Conservation (phyloP, 2,888 invertebrate genomes). For the Aelia acuminata region DNA sequence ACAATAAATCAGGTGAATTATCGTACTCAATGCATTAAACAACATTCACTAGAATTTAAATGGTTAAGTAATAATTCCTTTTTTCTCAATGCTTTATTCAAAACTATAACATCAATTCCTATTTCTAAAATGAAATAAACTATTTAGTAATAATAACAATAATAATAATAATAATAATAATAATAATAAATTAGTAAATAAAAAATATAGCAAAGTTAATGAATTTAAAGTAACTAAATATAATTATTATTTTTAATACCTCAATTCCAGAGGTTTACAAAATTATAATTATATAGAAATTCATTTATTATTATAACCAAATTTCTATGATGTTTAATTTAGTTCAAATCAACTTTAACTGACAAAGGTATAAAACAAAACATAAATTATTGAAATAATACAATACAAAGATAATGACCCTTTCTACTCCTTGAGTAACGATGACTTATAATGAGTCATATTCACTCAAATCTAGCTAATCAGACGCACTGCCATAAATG, state of each 20-base stretch:
- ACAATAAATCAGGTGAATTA: conserved; percentile 65
- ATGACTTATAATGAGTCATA: background rate
- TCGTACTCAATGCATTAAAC: background rate
- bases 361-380: background rate
- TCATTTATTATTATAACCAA: background rate
- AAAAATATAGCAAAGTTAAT: background rate
- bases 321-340: background rate
- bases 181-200: too few relatives aligned
- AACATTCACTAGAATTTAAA: background rate
- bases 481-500: background rate
- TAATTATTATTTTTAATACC: background rate
- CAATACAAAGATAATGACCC: background rate
- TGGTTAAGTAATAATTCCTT: background rate
- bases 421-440: background rate
- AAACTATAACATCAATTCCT: too few relatives aligned
- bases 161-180: too few relatives aligned
- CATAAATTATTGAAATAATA: background rate
- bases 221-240: background rate
- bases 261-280: background rate
- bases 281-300: background rate
- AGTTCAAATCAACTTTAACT: background rate
- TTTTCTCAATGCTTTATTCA: background rate
- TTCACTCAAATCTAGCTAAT: background rate
- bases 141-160: too few relatives aligned
- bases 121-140: too few relatives aligned